Evolutionary conservation across 2,797 vertebrate genomes (phyloP), one percentile per base, ranked within the genome.

Genomic region (Amblyopsis hoosieri): DNA sequence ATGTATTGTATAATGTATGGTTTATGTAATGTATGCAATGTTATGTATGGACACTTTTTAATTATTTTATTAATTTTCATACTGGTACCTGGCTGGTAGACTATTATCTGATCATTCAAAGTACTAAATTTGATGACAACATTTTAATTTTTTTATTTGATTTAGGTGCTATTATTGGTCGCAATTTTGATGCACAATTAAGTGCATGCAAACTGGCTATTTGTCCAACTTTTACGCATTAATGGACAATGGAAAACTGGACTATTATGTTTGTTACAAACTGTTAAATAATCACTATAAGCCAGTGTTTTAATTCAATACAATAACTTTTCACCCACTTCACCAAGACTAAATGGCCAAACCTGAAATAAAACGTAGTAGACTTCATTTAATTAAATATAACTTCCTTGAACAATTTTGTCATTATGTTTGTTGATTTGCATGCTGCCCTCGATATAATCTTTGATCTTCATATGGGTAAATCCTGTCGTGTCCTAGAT

Each of bases 401-500:
- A 64, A 62, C 55, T 23, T 48, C 62, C 57, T 51, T 23, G 29
- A 55, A 65, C 12, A 60, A 42, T 58, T 14, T 79, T 66, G 49
- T 65, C 64, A 56, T 54, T 66, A 63, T 75, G 54, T 84, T 71
- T 84, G 76, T 79, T 85, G 78, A 83, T 78, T 86, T 89, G 60
- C 64, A 77, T 79, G 69, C 80, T 88, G 75, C 66, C 58, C 55
- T 45, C 73, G 75, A 80, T 90, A 89, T 91, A 92, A 92, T 90
- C 90, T 88, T 72, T 75, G 74, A 77, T 69, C 65, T 90, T 90
- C 87, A 89, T 87, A 84, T 87, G 76, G 75, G 64, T 85, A 92
- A 93, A 94, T 93, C 91, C 91, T 4, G 12, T 67, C 61, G 51
- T 90, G 91, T 89, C 92, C 92, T 80, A 92, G 89, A 92, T 93